Evolutionary conservation across 2,797 vertebrate genomes (phyloP).

Genomic region (Pseudotriccus pelzelni): DNA sequence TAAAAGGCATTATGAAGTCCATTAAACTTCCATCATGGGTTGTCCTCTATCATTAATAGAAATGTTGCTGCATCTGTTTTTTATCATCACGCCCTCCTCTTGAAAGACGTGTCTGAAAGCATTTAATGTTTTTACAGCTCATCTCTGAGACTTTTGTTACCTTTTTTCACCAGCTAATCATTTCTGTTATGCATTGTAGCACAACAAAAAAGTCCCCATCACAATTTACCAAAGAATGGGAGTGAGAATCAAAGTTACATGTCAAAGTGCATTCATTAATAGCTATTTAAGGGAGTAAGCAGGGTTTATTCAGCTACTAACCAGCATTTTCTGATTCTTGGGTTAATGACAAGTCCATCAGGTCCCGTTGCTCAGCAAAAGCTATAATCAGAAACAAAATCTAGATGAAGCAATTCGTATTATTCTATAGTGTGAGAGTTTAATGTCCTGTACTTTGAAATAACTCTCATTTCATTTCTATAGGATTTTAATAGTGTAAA

Average conservation of each 20-base stretch:
- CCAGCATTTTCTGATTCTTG: background rate
- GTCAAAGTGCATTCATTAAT: background rate
- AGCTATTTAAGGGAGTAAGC: background rate
- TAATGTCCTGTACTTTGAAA: background rate
- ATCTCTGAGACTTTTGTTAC: background rate
- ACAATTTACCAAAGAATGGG: background rate
- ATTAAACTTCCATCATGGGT: background rate
- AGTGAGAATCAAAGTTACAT: background rate
- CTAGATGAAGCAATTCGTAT: background rate
- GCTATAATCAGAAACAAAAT: background rate
- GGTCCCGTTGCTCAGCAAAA: background rate
- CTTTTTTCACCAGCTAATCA: background rate
- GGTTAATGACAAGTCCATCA: background rate
- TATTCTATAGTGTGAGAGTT: background rate
- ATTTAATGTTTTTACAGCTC: background rate
- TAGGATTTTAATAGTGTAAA: background rate
- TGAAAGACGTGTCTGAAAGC: background rate
- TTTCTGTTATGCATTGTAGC: background rate
- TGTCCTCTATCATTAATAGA: slow-evolving; percentile 5
- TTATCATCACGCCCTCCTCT: background rate
- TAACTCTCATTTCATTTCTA: background rate
- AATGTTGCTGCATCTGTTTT: background rate
- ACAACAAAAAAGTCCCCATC: background rate
- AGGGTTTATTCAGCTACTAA: background rate
- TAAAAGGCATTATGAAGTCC: background rate